Evolutionary conservation across 2,113 vertebrate species (phyloP), one percentile per base, ranked within the genome.

Genomic region (Pantherophis guttatus): DNA sequence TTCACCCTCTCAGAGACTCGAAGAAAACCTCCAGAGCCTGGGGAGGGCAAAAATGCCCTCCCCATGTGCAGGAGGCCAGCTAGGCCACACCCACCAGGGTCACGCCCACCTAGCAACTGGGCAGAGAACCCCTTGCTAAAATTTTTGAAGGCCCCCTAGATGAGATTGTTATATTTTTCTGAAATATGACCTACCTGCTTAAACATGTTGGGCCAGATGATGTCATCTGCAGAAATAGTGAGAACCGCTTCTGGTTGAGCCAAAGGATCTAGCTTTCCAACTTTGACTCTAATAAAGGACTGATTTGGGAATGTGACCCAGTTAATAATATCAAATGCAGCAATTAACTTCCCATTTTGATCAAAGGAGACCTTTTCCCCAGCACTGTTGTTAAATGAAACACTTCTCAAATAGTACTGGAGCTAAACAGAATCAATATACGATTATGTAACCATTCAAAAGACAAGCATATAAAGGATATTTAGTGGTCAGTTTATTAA

Each of bases 331-430:
- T 88, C 87, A 88, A 88, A 88, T 1, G 7, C 53, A 57, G 87
- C 12, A 9, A n/a, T 54, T 33, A 88, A 8, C 7, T n/a, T n/a
- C 15, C 87, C 53, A 55, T 88, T 88, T 33, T 88, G 53, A 33
- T 88, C 53, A 88, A 88, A 88, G 1, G 52, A 55, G 8, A 88
- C 8, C 26, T n/a, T 55, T 88, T 57, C 87, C 29, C 53, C 87
- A 88, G 53, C 87, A 88, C 53, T 57, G 29, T 88, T 88, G 53
- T 88, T 57, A 88, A 88, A 88, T 33, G 87, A 88, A n/a, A 88
- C 53, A 39, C 53, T 55, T 88, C 87, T 55, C 17, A 88, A 17
- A 55, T 55, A 88, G 53, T 21, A n/a, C n/a, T 57, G 8, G 17
- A 88, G 87, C 87, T 88, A 55, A 55, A 88, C 8, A 8, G 15